Evolutionary conservation across 2,113 vertebrate species (phyloP).

Genomic region (Callocephalon fimbriatum): DNA sequence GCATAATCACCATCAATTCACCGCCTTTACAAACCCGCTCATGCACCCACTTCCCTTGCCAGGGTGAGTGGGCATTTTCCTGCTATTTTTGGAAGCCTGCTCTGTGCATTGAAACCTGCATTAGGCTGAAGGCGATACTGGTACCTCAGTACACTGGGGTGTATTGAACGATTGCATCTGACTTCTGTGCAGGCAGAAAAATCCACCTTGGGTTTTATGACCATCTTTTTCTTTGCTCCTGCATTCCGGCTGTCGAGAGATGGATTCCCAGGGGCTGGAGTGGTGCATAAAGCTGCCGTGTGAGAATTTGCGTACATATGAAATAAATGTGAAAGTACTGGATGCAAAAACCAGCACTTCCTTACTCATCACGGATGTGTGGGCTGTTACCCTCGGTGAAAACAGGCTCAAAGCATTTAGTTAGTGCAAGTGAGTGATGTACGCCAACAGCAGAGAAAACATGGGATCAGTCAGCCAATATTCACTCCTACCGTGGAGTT

Average conservation of each 20-base stretch:
- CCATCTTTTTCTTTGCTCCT: neutral
- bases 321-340: neutral
- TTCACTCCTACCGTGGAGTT: neutral
- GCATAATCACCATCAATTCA: conserved; percentile 12
- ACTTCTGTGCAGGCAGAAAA: neutral
- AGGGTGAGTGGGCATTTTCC: neutral
- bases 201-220: neutral
- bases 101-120: neutral
- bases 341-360: neutral
- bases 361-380: neutral
- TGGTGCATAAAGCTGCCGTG: neutral
- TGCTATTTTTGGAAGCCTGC: neutral
- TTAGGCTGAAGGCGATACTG: neutral
- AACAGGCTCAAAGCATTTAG: conserved; percentile 13
- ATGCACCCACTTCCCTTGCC: neutral
- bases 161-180: neutral
- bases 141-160: neutral
- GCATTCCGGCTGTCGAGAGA: neutral
- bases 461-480: neutral
- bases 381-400: neutral
- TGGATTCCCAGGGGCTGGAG: neutral
- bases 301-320: neutral
- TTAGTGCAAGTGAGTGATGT: neutral
- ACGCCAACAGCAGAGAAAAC: neutral
- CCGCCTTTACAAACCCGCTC: neutral